A percentile compares a stretch with the other conserved stretches of the same genome.
Conservation (phyloP, 2,888 invertebrate genomes). For the Cryptus viduatorius region DNA sequence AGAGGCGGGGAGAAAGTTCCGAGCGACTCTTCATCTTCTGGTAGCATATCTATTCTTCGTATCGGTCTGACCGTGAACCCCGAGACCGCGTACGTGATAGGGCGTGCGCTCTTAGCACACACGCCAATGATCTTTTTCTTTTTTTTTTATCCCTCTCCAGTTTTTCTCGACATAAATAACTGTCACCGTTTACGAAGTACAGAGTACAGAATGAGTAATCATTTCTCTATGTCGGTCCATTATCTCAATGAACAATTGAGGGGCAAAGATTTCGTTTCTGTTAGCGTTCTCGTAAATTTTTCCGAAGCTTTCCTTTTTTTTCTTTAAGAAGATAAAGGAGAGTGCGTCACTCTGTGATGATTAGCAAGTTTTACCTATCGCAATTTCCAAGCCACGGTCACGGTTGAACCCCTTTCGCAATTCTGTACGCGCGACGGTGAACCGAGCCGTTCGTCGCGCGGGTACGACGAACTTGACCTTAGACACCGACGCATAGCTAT, state of each 20-base stretch:
- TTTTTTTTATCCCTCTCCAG: constrained; percentile 19
- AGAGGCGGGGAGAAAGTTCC: constrained; percentile 15
- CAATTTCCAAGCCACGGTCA: constrained; percentile 23
- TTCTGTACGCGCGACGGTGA: constrained; percentile 5
- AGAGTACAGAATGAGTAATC: constrained; percentile 9
- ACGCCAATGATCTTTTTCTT: not conserved
- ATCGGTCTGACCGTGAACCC: constrained; percentile 67
- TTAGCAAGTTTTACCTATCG: not conserved
- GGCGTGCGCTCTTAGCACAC: constrained; percentile 49
- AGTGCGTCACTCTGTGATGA: not conserved
- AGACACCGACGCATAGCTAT: constrained; percentile 53
- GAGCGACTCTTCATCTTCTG: constrained; percentile 10
- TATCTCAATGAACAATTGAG: not conserved
- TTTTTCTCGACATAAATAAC: constrained; percentile 47
- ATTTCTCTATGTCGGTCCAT: not conserved
- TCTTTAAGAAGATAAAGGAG: not conserved
- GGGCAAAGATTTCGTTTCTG: not conserved
- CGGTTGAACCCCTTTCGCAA: constrained; percentile 22
- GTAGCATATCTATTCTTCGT: constrained; percentile 48
- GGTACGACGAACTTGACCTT: constrained; percentile 58
- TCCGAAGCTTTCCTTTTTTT: not conserved
- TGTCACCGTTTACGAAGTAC: constrained; percentile 42
- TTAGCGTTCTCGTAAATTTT: not conserved
- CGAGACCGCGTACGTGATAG: constrained; percentile 63
- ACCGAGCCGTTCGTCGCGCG: constrained; percentile 3